phyloP scores from a whole-genome alignment of 1,140 invertebrate genomes.

The Micrasema longulum region DNA sequence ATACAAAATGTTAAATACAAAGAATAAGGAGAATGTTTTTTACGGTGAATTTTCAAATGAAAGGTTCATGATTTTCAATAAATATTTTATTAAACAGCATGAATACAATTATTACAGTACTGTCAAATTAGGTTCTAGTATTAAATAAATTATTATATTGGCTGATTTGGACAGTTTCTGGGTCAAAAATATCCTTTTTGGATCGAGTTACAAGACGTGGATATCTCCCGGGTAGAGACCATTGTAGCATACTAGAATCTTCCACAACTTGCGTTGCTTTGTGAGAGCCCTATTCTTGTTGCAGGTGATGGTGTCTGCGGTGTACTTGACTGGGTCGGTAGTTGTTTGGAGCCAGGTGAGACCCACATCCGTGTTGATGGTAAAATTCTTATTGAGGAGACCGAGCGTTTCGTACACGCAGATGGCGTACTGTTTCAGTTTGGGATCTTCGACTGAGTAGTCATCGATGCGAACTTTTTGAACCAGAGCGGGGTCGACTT shows the following conservation, averaged over 20 bases:
- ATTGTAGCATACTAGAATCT: not conserved
- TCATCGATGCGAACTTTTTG: not conserved
- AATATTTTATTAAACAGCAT: no score
- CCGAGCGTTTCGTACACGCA: constrained; percentile 9
- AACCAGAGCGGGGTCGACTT: no score
- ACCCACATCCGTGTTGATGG: not conserved
- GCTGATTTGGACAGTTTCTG: no score
- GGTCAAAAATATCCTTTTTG: no score
- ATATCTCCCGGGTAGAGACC: not conserved
- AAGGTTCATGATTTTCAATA: no score
- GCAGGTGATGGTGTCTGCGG: not conserved
- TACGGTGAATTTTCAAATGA: no score
- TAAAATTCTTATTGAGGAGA: not conserved
- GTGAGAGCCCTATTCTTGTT: not conserved
- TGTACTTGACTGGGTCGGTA: not conserved
- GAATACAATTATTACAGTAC: no score
- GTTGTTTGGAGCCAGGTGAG: not conserved
- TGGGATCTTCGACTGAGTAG: not conserved
- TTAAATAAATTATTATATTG: no score
- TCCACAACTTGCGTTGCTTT: not conserved
- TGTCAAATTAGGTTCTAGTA: no score
- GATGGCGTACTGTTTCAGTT: not conserved
- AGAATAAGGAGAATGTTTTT: no score
- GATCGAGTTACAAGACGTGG: not conserved
- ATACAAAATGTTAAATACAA: no score